Evolutionary conservation across 1,140 invertebrate genomes (phyloP), one percentile per base, ranked within the genome.

Genomic region (Papilio xuthus): DNA sequence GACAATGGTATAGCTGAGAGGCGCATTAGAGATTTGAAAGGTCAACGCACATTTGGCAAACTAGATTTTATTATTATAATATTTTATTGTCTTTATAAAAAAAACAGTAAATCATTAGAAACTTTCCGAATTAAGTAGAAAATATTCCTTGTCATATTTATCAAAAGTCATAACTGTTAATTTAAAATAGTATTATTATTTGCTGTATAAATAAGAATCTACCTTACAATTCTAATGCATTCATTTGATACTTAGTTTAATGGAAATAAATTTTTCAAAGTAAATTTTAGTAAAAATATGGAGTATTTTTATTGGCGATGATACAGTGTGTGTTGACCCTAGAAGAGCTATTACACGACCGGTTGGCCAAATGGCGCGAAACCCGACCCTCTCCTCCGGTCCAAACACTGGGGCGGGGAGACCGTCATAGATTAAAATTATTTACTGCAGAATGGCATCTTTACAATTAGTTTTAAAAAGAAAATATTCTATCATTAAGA

Each of bases 331-430:
- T 83, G 86, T 56, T 70, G 71, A 26, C 44, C 88, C 82, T 85
- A 79, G 84, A 63, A 80, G 79, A 80, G 86, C 89, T 92, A 93
- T 92, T 90, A 92, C 89, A 92, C 88, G 92, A 89, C 85, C 88
- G 84, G 90, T 91, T 92, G 90, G 90, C 92, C 92, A 93, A 93
- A 93, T 93, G 92, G 90, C 90, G 92, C 89, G 92, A 92, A 93
- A 93, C 84, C 84, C 89, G 90, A 93, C 90, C 92, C 91, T 85
- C 85, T 78, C 84, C 82, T 77, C 79, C 82, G 69, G 81, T 78
- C 83, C 81, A 85, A 89, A 86, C 86, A 86, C 80, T 83, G 84
- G 86, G 88, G 84, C 86, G 56, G 63, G 77, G 23, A 56, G 83
- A 37, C 53, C 83, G 44, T 47, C 83, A 87, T 80, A 88, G 87